phyloP scores from a whole-genome alignment of 2,797 vertebrate genomes.

The Microctenopoma lineatum region DNA sequence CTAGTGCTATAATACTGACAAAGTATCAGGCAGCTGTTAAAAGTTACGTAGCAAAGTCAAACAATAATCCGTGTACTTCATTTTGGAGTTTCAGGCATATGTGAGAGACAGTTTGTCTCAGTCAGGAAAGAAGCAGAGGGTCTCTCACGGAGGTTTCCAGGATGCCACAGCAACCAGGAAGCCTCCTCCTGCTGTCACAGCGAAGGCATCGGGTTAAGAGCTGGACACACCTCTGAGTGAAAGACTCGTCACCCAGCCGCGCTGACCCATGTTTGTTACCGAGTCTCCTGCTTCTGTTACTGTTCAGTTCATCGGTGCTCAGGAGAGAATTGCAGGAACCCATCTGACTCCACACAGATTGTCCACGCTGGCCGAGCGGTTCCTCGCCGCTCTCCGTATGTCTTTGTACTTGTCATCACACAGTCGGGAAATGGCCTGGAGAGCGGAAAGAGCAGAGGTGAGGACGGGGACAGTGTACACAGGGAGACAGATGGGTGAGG shows the following conservation, averaged over 20 bases:
- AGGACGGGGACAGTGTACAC: too few species aligned
- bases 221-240: too few species aligned
- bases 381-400: slow-evolving; percentile 87
- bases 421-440: slow-evolving; percentile 93
- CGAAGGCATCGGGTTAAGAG: too few species aligned
- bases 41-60: slow-evolving; percentile 10
- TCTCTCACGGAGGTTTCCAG: background rate
- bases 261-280: too few species aligned
- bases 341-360: slow-evolving; percentile 91
- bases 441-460: background rate
- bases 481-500: slow-evolving; percentile 2
- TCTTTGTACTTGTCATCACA: slow-evolving; percentile 96
- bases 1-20: slow-evolving; percentile 26
- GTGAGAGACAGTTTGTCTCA: slow-evolving; percentile 31
- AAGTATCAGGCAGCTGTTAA: slow-evolving; percentile 6
- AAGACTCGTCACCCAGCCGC: too few species aligned
- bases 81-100: slow-evolving; percentile 7
- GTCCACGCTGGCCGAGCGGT: slow-evolving; percentile 92
- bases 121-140: background rate
- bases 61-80: slow-evolving; percentile 46
- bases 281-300: background rate
- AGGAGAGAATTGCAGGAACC: slow-evolving; percentile 95
- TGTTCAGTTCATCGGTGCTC: slow-evolving; percentile 66
- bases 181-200: too few species aligned
- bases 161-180: background rate